Percentiles rank a stretch among this genome's conserved stretches.
These are phyloP conservation scores for Oreohelix idahoensis DNA, from an alignment of 1,140 invertebrate species.

Conservation along the genomic window DNA sequence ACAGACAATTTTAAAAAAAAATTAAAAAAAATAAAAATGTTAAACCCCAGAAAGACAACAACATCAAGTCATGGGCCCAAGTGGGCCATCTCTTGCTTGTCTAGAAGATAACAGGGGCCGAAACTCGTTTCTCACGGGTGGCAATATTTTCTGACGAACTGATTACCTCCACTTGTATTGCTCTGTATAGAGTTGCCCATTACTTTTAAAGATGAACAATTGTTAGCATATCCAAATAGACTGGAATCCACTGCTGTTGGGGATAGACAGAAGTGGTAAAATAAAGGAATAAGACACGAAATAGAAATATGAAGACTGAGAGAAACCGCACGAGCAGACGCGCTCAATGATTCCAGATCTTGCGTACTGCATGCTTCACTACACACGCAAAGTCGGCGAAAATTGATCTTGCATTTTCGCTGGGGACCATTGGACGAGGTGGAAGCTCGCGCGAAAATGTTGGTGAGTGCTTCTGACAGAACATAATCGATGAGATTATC, in stretches of 20 bases:
- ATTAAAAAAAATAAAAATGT: too few relatives aligned
- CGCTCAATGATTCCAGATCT: background rate
- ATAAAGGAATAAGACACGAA: background rate
- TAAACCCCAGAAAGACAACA: too few relatives aligned
- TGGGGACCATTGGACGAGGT: background rate
- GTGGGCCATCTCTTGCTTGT: too few relatives aligned
- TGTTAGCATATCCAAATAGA: background rate
- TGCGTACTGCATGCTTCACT: background rate
- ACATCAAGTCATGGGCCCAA: too few relatives aligned
- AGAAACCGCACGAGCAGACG: background rate
- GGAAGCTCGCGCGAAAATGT: background rate
- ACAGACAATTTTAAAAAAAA: too few relatives aligned
- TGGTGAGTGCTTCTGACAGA: conserved; percentile 1
- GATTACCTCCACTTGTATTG: too few relatives aligned
- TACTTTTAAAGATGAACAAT: too few relatives aligned
- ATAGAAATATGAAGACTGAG: background rate
- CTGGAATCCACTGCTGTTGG: background rate
- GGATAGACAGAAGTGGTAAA: background rate
- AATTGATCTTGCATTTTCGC: background rate
- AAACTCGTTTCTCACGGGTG: too few relatives aligned
- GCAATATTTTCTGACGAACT: too few relatives aligned
- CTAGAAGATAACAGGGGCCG: too few relatives aligned
- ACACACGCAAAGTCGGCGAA: background rate
- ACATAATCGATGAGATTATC: background rate
- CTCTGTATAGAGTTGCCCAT: too few relatives aligned